Percentiles rank a stretch among this genome's conserved stretches.
phyloP scores from a whole-genome alignment of 30 jellyfish, hydroid and myxozoan genomes.

The Calvadosia cruxmelitensis region DNA sequence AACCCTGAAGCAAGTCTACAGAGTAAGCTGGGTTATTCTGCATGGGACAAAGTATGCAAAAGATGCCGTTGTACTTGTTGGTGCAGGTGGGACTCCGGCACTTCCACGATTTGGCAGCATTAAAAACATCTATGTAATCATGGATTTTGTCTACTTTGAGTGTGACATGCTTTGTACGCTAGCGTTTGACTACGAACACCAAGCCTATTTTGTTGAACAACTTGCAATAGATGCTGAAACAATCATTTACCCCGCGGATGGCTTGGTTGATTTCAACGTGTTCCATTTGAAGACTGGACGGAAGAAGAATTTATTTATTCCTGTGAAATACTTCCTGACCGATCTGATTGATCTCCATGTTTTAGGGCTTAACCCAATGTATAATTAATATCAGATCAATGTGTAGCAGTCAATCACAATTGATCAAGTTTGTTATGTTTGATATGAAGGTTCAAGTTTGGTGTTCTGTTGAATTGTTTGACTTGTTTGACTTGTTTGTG shows the following conservation, averaged over 20 bases:
- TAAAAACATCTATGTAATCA: constrained; percentile 7
- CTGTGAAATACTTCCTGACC: constrained; percentile 18
- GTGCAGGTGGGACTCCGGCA: constrained; percentile 6
- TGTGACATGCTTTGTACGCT: constrained; percentile 3
- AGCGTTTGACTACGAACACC: constrained; percentile 10
- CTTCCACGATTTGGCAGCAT: constrained; percentile 23
- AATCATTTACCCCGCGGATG: constrained; percentile 13
- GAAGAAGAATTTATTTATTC: constrained; percentile 2
- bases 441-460: too few relatives aligned
- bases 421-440: too few relatives aligned
- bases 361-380: too few relatives aligned
- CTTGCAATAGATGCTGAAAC: not conserved
- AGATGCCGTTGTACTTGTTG: constrained; percentile 6
- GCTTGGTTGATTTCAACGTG: constrained; percentile 23
- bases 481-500: too few relatives aligned
- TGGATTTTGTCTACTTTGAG: constrained; percentile 26
- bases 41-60: constrained; percentile 20
- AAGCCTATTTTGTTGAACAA: constrained; percentile 17
- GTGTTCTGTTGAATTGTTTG: too few relatives aligned
- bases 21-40: constrained; percentile 8
- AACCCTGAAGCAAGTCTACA: constrained; percentile 2
- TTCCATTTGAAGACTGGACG: constrained; percentile 12
- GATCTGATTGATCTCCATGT: constrained; percentile 14
- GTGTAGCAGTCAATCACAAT: too few relatives aligned
- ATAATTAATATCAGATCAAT: too few relatives aligned